These are phyloP conservation scores for Psittacula echo DNA, from an alignment of 2,797 vertebrate species.

Conservation along the genomic window DNA sequence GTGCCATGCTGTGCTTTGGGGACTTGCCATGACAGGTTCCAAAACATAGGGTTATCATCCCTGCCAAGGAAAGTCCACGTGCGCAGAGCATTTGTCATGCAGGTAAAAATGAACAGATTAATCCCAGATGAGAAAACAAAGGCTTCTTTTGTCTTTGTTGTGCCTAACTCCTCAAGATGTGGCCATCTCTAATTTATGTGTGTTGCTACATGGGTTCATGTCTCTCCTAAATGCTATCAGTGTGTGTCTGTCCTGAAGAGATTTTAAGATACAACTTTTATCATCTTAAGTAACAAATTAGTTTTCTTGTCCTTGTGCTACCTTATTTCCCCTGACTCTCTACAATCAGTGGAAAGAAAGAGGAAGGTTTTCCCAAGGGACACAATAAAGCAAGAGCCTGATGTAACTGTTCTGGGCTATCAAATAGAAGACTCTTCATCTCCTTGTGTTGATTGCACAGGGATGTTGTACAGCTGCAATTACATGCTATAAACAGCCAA, in stretches of 20 bases:
- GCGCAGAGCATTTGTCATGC: neutral
- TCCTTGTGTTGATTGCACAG: neutral
- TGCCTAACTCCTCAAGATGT: neutral
- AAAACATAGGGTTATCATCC: neutral
- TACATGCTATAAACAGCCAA: neutral
- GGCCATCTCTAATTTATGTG: neutral
- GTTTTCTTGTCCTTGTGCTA: neutral
- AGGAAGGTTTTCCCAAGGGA: neutral
- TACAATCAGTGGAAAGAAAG: neutral
- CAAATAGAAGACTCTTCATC: neutral
- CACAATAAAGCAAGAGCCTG: neutral
- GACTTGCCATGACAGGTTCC: neutral
- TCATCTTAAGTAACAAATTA: neutral
- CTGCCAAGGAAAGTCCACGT: neutral
- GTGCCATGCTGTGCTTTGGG: neutral
- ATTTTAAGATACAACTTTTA: neutral
- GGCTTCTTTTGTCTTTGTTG: neutral
- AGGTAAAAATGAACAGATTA: neutral
- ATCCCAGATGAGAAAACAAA: neutral
- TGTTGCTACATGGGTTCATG: neutral
- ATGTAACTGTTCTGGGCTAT: neutral
- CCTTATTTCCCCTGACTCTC: neutral
- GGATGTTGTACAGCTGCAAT: neutral
- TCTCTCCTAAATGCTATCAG: neutral
- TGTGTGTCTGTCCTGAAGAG: neutral